These are phyloP conservation scores for Sciurus niger DNA, from an alignment of 2,113 vertebrate species.

Conservation along the genomic window DNA sequence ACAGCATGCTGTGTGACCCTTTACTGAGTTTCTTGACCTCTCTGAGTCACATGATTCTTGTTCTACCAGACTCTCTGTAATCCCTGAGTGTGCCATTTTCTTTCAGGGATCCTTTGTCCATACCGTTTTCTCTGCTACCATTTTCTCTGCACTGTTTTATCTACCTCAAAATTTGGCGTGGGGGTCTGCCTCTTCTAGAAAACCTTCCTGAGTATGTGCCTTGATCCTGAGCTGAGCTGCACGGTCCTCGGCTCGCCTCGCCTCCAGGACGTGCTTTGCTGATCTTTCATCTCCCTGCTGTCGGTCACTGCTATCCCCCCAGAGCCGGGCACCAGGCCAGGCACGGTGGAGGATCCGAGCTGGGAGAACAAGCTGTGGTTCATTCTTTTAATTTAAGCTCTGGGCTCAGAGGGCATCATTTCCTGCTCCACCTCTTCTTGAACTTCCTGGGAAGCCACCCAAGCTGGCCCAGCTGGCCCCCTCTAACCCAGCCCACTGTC, in stretches of 20 bases:
- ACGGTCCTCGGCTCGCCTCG: not conserved
- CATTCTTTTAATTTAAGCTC: not conserved
- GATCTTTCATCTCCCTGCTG: not conserved
- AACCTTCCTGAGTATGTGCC: not conserved
- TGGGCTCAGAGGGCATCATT: not conserved
- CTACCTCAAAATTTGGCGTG: not conserved
- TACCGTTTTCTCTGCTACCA: not conserved
- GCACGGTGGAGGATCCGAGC: not conserved
- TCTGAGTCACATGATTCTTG: not conserved
- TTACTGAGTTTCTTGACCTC: not conserved
- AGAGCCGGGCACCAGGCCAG: not conserved
- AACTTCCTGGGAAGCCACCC: not conserved
- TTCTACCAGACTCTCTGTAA: not conserved
- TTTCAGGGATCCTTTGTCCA: not conserved
- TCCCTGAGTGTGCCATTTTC: not conserved
- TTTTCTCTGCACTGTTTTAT: not conserved
- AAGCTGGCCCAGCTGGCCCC: not conserved
- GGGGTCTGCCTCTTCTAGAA: not conserved
- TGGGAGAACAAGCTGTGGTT: not conserved
- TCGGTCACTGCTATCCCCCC: not conserved
- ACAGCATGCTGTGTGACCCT: not conserved
- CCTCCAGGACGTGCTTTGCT: not conserved
- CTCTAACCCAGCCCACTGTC: not conserved
- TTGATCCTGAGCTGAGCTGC: not conserved
- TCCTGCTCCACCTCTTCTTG: not conserved